These are phyloP conservation scores for Salvator merianae DNA, from an alignment of 2,113 vertebrate species.

Conservation along the genomic window DNA sequence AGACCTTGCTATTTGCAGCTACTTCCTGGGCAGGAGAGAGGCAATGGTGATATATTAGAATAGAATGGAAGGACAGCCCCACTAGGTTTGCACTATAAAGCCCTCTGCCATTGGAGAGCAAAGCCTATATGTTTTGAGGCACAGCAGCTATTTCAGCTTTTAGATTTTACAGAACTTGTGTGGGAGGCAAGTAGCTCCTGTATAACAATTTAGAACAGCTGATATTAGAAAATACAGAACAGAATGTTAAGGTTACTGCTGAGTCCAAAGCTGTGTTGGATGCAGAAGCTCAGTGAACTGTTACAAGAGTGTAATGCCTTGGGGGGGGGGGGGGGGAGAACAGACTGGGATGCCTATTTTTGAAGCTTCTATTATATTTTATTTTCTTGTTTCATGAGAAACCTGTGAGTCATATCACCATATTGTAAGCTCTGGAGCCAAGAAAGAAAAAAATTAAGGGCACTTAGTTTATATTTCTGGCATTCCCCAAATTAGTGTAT, in stretches of 20 bases:
- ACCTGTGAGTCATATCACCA: background rate
- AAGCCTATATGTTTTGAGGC: background rate
- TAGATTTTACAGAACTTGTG: slow-evolving; percentile 45
- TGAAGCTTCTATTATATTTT: slow-evolving; percentile 5
- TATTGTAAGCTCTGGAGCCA: background rate
- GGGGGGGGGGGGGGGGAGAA: background rate
- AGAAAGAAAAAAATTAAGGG: background rate
- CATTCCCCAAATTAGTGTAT: slow-evolving; percentile 26
- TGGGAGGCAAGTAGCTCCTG: slow-evolving; percentile 47
- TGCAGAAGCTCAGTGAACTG: slow-evolving; percentile 42
- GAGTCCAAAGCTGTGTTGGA: slow-evolving; percentile 37
- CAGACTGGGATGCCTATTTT: background rate
- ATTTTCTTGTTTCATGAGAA: background rate
- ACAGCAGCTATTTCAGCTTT: background rate
- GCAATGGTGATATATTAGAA: background rate
- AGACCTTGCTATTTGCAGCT: background rate
- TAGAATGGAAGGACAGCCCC: background rate
- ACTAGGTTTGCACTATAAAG: background rate
- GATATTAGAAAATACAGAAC: slow-evolving; percentile 42
- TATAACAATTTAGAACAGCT: slow-evolving; percentile 45
- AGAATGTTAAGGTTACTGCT: slow-evolving; percentile 26
- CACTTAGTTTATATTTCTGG: background rate
- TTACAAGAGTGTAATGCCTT: slow-evolving; percentile 16
- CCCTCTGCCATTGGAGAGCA: background rate
- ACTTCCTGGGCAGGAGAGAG: background rate